Percentiles rank a stretch among this genome's conserved stretches.
These are phyloP conservation scores for Zoanthus sansibaricus DNA, from an alignment of 92 coral and sea anemone genomes.

Conservation along the genomic window DNA sequence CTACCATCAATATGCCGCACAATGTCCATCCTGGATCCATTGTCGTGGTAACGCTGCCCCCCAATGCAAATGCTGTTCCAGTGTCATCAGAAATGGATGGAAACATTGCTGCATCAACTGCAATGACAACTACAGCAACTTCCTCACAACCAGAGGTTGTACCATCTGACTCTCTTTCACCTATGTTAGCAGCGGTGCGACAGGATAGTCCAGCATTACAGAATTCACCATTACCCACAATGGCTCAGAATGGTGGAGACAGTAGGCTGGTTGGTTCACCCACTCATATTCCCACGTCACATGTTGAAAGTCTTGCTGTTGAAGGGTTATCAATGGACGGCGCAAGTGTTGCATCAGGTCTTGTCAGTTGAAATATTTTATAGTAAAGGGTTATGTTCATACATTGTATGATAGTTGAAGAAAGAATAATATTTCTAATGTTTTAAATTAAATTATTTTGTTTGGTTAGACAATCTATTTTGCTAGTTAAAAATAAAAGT, in stretches of 20 bases:
- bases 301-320: conserved; percentile 33
- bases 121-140: conserved; percentile 66
- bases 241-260: conserved; percentile 91
- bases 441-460: conserved; percentile 21
- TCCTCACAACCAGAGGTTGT: conserved; percentile 69
- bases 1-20: conserved; percentile 68
- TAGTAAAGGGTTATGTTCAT: not conserved
- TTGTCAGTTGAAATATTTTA: conserved; percentile 19
- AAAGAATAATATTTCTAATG: not conserved
- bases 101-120: conserved; percentile 61
- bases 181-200: conserved; percentile 72
- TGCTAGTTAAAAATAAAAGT: not conserved
- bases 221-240: conserved; percentile 85
- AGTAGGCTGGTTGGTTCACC: conserved; percentile 69
- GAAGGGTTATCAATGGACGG: conserved; percentile 41
- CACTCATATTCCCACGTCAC: conserved; percentile 57
- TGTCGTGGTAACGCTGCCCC: conserved; percentile 87
- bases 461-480: not conserved
- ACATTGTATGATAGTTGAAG: not conserved
- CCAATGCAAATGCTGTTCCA: conserved; percentile 80
- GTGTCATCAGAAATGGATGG: conserved; percentile 73
- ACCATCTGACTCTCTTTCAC: conserved; percentile 63
- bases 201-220: conserved; percentile 82
- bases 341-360: conserved; percentile 8
- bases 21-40: conserved; percentile 53